These are phyloP conservation scores for Hyposoter didymator DNA, from an alignment of 2,888 invertebrate genomes.

Conservation along the genomic window DNA sequence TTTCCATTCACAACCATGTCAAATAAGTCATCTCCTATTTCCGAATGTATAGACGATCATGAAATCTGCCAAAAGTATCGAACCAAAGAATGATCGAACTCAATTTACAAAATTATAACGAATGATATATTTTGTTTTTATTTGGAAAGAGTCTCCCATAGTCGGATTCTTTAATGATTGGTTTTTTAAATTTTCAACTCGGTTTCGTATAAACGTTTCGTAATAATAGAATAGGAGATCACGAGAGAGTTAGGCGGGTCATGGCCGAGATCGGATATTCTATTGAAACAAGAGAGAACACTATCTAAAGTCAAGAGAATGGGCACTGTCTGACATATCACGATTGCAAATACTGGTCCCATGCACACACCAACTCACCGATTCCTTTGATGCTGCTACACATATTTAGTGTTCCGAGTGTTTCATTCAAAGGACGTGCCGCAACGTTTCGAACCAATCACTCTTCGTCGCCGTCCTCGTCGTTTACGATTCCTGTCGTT, in stretches of 20 bases:
- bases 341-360: conserved; percentile 68
- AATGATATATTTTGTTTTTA: not conserved
- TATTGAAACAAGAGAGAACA: conserved; percentile 31
- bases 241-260: conserved; percentile 41
- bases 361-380: conserved; percentile 39
- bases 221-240: conserved; percentile 24
- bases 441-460: conserved; percentile 56
- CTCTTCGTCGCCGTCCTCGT: conserved; percentile 47
- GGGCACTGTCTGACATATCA: conserved; percentile 77
- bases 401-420: conserved; percentile 60
- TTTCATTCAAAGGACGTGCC: conserved; percentile 62
- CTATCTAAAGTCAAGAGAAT: conserved; percentile 72
- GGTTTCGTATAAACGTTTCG: conserved; percentile 18
- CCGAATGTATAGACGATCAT: not conserved
- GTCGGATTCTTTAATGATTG: not conserved
- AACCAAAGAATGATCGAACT: not conserved
- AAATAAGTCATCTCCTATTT: not conserved
- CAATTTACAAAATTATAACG: not conserved
- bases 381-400: conserved; percentile 53
- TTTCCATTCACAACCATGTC: no score
- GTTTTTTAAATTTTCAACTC: not conserved
- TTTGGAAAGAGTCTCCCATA: not conserved
- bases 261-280: conserved; percentile 55
- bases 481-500: conserved; percentile 26
- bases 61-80: not conserved